A percentile compares a stretch with the other conserved stretches of the same genome.
These are phyloP conservation scores for Pachycephala philippinensis DNA, from an alignment of 2,113 vertebrate genomes.

Conservation along the genomic window DNA sequence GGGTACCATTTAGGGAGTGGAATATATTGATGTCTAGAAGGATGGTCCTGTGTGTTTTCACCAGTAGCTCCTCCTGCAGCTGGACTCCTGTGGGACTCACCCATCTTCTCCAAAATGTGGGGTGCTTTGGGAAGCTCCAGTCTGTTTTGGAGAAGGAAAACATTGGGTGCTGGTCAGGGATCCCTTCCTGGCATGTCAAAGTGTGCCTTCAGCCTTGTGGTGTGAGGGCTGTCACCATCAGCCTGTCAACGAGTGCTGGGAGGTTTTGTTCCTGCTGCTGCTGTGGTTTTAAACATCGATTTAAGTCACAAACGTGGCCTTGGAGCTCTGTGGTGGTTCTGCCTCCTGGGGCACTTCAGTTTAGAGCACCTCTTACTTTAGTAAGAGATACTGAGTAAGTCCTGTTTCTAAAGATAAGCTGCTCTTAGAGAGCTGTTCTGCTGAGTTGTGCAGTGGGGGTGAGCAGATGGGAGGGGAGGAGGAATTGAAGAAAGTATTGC, in stretches of 20 bases:
- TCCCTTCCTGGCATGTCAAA: neutral
- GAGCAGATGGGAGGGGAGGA: neutral
- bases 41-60: neutral
- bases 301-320: neutral
- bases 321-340: neutral
- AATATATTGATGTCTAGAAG: neutral
- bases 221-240: neutral
- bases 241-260: neutral
- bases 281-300: neutral
- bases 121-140: neutral
- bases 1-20: neutral
- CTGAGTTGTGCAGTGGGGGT: neutral
- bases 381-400: neutral
- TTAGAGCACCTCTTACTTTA: neutral
- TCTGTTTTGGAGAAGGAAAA: neutral
- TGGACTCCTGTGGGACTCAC: neutral
- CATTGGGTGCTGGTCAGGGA: neutral
- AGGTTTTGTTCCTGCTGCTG: neutral
- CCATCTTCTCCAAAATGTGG: neutral
- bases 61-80: neutral
- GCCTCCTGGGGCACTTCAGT: neutral
- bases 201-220: neutral
- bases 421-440: neutral
- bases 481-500: neutral
- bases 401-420: neutral